Conservation (phyloP, 1,140 invertebrate genomes). For the Metaphire vulgaris region DNA sequence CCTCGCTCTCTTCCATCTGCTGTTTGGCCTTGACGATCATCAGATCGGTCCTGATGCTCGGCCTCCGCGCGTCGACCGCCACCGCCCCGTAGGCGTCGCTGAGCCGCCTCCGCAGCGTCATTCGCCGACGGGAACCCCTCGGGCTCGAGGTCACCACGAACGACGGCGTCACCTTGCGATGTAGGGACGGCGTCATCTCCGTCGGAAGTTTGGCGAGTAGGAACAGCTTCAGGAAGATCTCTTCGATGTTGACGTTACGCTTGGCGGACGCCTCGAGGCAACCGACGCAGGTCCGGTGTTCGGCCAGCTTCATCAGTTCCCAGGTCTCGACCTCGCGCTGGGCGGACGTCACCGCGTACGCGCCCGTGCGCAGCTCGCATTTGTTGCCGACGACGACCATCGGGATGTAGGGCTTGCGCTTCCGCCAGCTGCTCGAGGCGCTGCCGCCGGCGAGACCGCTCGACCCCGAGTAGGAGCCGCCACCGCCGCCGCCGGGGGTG, state of each 20-base stretch:
- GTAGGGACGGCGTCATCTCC: slow-evolving; percentile 79
- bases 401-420: slow-evolving; percentile 55
- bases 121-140: slow-evolving; percentile 49
- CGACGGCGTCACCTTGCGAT: slow-evolving; percentile 54
- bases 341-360: slow-evolving; percentile 54
- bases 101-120: slow-evolving; percentile 69
- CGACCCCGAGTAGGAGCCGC: slow-evolving; percentile 13
- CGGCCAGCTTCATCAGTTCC: slow-evolving; percentile 16
- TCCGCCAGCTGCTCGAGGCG: background rate
- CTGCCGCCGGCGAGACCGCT: background rate
- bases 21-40: slow-evolving; percentile 72
- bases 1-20: background rate
- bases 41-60: slow-evolving; percentile 74
- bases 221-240: slow-evolving; percentile 73
- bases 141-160: slow-evolving; percentile 36
- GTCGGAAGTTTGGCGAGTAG: slow-evolving; percentile 69
- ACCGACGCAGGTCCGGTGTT: background rate
- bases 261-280: slow-evolving; percentile 73
- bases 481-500: slow-evolving; percentile 36
- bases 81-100: slow-evolving; percentile 78
- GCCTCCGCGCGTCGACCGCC: slow-evolving; percentile 71
- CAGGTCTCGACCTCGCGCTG: slow-evolving; percentile 37
- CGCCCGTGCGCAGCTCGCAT: slow-evolving; percentile 63
- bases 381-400: slow-evolving; percentile 80
- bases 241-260: slow-evolving; percentile 68